Conservation (phyloP, 2,113 vertebrate genomes). For the Phoxinus phoxinus region DNA sequence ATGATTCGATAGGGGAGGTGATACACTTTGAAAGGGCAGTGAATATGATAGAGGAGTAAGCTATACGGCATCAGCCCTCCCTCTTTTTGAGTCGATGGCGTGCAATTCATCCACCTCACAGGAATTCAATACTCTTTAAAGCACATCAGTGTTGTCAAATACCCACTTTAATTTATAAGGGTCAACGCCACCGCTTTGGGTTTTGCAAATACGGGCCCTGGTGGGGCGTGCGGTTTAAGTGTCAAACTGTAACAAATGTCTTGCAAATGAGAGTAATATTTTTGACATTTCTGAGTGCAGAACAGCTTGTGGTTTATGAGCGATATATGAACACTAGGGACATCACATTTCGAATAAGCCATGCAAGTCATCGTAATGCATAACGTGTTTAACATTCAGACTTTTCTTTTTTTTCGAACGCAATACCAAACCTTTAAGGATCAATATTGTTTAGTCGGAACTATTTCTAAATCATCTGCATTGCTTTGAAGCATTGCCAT, state of each 20-base stretch:
- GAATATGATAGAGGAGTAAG: slow-evolving; percentile 49
- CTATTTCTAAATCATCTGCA: neutral
- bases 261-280: slow-evolving; percentile 33
- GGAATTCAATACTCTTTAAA: slow-evolving; percentile 56
- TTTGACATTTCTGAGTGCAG: slow-evolving; percentile 26
- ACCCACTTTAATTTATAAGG: slow-evolving; percentile 44
- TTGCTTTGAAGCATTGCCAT: neutral
- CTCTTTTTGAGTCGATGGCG: slow-evolving; percentile 39
- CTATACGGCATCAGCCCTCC: slow-evolving; percentile 48
- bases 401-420: neutral
- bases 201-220: slow-evolving; percentile 23
- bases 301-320: slow-evolving; percentile 16
- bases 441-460: neutral
- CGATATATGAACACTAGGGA: neutral
- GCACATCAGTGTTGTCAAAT: slow-evolving; percentile 42
- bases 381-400: neutral
- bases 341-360: slow-evolving; percentile 13
- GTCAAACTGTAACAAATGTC: slow-evolving; percentile 22
- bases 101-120: slow-evolving; percentile 49
- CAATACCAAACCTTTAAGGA: neutral
- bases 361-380: neutral
- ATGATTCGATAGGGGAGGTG: slow-evolving; percentile 48
- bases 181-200: neutral
- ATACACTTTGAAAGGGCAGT: slow-evolving; percentile 50
- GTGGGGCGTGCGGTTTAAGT: slow-evolving; percentile 22